A percentile compares a stretch with the other conserved stretches of the same genome.
Conservation (phyloP, 2,888 invertebrate species). For the Neria commutata region DNA sequence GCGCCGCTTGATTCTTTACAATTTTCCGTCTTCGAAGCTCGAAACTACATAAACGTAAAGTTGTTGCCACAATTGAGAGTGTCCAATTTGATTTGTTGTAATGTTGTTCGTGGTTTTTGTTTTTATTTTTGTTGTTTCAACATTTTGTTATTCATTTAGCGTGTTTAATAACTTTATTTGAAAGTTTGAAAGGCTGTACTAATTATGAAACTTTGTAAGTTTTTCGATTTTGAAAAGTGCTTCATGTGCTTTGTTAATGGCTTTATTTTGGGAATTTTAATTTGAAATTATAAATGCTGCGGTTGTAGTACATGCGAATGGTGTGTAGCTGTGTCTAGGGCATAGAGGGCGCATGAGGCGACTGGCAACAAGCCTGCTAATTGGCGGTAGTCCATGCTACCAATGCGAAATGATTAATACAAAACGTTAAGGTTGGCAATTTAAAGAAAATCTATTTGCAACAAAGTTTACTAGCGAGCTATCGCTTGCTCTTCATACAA, state of each 20-base stretch:
- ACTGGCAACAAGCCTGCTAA: too few species aligned
- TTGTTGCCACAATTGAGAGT: slow-evolving; percentile 17
- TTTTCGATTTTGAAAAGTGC: not conserved
- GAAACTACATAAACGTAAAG: slow-evolving; percentile 13
- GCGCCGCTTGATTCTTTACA: not conserved
- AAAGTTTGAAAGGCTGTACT: not conserved
- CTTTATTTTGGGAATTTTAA: not conserved
- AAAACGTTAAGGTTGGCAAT: too few species aligned
- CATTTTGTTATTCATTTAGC: too few species aligned
- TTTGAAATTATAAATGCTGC: too few species aligned
- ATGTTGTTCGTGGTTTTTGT: not conserved
- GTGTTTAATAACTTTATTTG: not conserved
- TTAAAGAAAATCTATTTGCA: too few species aligned
- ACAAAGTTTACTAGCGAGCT: too few species aligned
- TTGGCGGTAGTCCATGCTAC: too few species aligned
- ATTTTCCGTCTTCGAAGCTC: not conserved
- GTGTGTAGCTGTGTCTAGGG: too few species aligned
- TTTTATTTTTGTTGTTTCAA: not conserved
- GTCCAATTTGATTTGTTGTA: not conserved
- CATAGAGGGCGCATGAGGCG: too few species aligned
- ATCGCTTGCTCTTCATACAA: too few species aligned
- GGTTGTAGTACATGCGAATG: too few species aligned
- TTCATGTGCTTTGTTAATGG: not conserved
- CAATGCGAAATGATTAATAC: too few species aligned
- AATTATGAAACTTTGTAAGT: not conserved